Percentiles rank a stretch among this genome's conserved stretches.
phyloP scores from a whole-genome alignment of 2,113 vertebrate species.

The Megaleporinus macrocephalus region DNA sequence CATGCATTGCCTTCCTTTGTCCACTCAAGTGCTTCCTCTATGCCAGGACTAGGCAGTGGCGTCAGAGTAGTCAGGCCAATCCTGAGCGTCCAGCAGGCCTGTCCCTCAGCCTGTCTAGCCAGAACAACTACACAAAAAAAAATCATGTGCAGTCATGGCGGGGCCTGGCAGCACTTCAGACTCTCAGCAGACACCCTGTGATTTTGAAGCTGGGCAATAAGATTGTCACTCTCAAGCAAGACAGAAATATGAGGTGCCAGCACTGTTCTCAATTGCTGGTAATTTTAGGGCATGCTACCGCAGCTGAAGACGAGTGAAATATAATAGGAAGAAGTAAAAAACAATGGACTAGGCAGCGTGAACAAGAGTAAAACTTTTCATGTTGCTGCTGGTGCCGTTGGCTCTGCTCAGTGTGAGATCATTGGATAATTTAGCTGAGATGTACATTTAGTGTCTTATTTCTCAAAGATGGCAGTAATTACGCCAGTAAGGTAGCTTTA shows the following conservation, averaged over 20 bases:
- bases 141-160: not conserved
- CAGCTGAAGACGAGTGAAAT: slow-evolving; percentile 48
- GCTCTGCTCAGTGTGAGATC: not conserved
- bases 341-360: not conserved
- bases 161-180: slow-evolving; percentile 50
- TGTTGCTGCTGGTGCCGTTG: not conserved
- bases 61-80: slow-evolving; percentile 59
- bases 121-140: not conserved
- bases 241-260: slow-evolving; percentile 49
- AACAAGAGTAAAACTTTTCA: not conserved
- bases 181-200: slow-evolving; percentile 49
- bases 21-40: slow-evolving; percentile 52
- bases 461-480: not conserved
- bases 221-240: not conserved
- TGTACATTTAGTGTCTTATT: not conserved
- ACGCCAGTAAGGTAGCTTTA: not conserved
- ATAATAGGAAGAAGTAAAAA: not conserved
- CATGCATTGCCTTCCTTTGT: slow-evolving; percentile 58
- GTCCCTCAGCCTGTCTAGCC: not conserved
- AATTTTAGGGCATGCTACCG: slow-evolving; percentile 33
- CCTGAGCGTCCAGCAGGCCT: slow-evolving; percentile 57
- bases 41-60: slow-evolving; percentile 34
- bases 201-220: slow-evolving; percentile 39
- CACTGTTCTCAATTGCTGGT: slow-evolving; percentile 47
- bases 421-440: not conserved